Conservation (phyloP, 2,888 invertebrate genomes). For the Podabrus alpinus region DNA sequence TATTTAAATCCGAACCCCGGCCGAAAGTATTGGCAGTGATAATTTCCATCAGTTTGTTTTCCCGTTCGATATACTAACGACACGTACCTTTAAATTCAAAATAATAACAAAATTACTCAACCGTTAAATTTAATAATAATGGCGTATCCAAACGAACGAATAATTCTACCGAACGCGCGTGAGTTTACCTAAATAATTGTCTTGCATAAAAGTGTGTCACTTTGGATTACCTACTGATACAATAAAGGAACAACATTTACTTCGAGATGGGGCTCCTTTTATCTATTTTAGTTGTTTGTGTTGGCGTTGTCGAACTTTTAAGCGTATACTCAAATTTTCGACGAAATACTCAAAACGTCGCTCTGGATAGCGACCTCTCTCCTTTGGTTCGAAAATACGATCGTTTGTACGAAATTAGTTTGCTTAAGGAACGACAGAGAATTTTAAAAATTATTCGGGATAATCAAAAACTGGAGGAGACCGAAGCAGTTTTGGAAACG, state of each 20-base stretch:
- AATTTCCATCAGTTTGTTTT: conserved; percentile 30
- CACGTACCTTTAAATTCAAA: conserved; percentile 19
- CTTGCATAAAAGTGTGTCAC: not conserved
- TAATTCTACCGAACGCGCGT: conserved; percentile 19
- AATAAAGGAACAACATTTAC: not conserved
- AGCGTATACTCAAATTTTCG: conserved; percentile 62
- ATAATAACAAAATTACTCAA: conserved; percentile 5
- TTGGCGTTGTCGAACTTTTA: conserved; percentile 72
- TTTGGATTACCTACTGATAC: not conserved
- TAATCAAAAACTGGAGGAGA: conserved; percentile 42
- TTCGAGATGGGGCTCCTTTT: conserved; percentile 72
- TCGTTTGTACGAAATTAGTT: conserved; percentile 20
- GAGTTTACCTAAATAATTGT: conserved; percentile 4
- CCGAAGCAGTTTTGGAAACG: not conserved
- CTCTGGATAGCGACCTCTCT: conserved; percentile 12
- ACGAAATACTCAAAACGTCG: conserved; percentile 42
- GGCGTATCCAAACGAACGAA: conserved; percentile 6
- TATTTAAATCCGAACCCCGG: conserved; percentile 40
- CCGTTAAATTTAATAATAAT: conserved; percentile 14
- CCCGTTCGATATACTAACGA: conserved; percentile 30
- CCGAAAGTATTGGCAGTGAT: conserved; percentile 31
- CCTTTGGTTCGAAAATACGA: conserved; percentile 22
- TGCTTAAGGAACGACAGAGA: conserved; percentile 20
- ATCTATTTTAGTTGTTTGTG: conserved; percentile 74
- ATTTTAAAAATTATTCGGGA: conserved; percentile 36